Evolutionary conservation across 2,888 invertebrate species (phyloP), one percentile per base, ranked within the genome.

Genomic region (Lycia hirtaria): DNA sequence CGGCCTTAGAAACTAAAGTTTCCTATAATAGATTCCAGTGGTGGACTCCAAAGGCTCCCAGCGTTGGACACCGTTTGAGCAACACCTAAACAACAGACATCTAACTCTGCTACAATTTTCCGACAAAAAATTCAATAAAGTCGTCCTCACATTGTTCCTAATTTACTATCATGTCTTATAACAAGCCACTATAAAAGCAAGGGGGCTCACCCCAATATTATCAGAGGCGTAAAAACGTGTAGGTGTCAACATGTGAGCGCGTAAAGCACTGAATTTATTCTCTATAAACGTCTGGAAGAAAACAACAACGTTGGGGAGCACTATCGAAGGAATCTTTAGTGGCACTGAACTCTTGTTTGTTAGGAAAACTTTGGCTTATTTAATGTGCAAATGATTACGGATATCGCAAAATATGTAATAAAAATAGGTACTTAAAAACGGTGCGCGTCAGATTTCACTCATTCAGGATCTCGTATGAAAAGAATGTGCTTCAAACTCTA

Each of bases 201-300:
- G 70, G 67, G 69, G 69, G 67, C 69, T 67, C 68, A 69, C 74
- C 78, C 76, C 75, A 73, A 72, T 67, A 68, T 71, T 71, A 72
- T 70, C 65, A 65, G 60, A 62, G 60, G 76, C 80, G 73, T 82
- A 83, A 83, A 81, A 83, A 76, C 65, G 65, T 72, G 74, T 73
- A 80, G 75, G 79, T 80, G 81, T 77, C 79, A 78, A 75, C 74
- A 72, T 73, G 74, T 77, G 76, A 65, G 56, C 62, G 59, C 73
- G 79, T 85, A 84, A 85, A 83, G 76, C 72, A 77, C 72, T 60
- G 73, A 83, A 81, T 85, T 83, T 85, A 86, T 85, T 77, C 72
- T 72, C 76, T 60, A 77, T 75, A 78, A 75, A 75, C 68, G 72
- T 72, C 71, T 66, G 51, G 64, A 65, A 51, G 64, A 64, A 71